Percentiles rank a stretch among this genome's conserved stretches.
Conservation (phyloP, 1,140 invertebrate genomes). For the Hormaphis cornu region DNA sequence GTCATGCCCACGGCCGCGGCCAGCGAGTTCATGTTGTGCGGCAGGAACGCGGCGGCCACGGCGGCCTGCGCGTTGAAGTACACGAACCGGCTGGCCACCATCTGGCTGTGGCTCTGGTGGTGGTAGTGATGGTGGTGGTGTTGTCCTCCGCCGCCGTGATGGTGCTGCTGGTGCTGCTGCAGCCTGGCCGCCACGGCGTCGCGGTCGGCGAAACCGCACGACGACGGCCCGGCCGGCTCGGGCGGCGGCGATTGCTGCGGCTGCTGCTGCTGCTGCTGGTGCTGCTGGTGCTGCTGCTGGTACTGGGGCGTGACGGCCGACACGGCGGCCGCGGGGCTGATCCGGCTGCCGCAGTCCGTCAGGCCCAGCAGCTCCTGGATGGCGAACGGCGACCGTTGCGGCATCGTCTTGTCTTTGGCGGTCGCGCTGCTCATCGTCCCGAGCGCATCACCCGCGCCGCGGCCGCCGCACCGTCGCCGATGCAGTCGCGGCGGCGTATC, state of each 20-base stretch:
- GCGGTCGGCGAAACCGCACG: conserved; percentile 2
- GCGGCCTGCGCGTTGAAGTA: conserved; percentile 79
- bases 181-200: not conserved
- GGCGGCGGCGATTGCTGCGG: conserved; percentile 38
- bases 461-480: not conserved
- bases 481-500: not conserved
- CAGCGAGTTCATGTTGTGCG: conserved; percentile 46
- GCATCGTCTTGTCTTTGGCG: conserved; percentile 45
- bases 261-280: conserved; percentile 42
- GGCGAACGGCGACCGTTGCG: conserved; percentile 79
- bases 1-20: conserved; percentile 27
- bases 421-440: conserved; percentile 1
- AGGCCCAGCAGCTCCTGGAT: conserved; percentile 82
- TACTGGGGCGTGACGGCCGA: conserved; percentile 38
- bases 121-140: conserved; percentile 39
- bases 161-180: conserved; percentile 42
- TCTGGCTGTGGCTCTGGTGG: conserved; percentile 50
- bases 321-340: conserved; percentile 43
- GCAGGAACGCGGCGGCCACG: conserved; percentile 75
- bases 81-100: conserved; percentile 64
- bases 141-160: too few relatives aligned
- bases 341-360: conserved; percentile 37
- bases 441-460: not conserved
- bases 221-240: conserved; percentile 43
- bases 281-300: conserved; percentile 38